Conservation (phyloP, 2,888 invertebrate species). For the Conomelus anceps region DNA sequence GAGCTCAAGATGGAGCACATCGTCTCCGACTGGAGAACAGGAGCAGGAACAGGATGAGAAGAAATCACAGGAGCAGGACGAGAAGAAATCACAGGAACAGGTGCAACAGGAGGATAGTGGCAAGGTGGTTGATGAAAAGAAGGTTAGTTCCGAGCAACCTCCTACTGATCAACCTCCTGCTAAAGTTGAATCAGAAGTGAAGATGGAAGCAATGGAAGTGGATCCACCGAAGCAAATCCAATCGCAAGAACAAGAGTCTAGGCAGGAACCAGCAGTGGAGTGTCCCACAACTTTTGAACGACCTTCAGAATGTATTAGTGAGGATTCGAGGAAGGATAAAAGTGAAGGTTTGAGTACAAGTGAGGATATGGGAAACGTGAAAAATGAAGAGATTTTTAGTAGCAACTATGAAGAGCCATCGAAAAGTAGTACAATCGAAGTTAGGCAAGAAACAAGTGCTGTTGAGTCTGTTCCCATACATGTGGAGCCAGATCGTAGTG, state of each 20-base stretch:
- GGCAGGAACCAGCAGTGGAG: no score
- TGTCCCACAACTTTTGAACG: no score
- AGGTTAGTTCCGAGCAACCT: background rate
- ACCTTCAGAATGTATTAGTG: background rate
- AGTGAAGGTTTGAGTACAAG: background rate
- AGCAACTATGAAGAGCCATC: background rate
- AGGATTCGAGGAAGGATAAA: background rate
- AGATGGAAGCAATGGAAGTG: background rate
- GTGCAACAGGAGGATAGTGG: background rate
- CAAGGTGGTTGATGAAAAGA: background rate
- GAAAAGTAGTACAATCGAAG: background rate
- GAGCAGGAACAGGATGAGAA: background rate
- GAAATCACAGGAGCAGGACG: background rate
- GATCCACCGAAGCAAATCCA: background rate
- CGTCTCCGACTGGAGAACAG: background rate
- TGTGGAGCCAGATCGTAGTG: background rate
- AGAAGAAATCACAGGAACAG: background rate
- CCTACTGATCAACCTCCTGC: background rate
- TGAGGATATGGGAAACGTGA: background rate
- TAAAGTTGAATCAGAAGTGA: background rate
- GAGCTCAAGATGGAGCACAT: constrained; percentile 20
- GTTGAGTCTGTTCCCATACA: background rate
- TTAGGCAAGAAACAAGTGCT: background rate
- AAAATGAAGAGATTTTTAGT: background rate
- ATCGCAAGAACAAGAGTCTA: background rate